Evolutionary conservation across 2,888 invertebrate species (phyloP).

Genomic region (Camptogramma bilineatum): DNA sequence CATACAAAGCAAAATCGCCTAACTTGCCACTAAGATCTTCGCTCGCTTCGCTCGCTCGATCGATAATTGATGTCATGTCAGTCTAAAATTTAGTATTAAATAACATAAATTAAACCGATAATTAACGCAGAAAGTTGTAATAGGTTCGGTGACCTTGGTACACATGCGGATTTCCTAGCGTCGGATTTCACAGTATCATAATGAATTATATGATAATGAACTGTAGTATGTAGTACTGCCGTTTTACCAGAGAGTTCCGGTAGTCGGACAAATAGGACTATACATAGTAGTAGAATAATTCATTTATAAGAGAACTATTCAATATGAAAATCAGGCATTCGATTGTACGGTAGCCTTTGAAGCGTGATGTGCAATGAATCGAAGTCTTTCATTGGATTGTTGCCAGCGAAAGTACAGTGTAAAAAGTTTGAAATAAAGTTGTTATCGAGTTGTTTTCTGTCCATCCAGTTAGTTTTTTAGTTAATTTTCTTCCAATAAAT

Average conservation of each 20-base stretch:
- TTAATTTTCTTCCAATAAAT: neutral
- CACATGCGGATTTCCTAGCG: conserved; percentile 28
- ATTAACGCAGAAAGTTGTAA: neutral
- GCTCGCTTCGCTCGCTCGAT: no score
- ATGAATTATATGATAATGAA: conserved; percentile 27
- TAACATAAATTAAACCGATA: neutral
- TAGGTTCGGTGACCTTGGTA: conserved; percentile 7
- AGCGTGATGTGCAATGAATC: conserved; percentile 38
- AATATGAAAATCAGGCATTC: conserved; percentile 41
- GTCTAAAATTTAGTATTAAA: neutral
- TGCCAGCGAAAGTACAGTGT: conserved; percentile 46
- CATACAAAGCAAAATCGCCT: no score
- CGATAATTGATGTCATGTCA: neutral
- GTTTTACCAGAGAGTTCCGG: conserved; percentile 31
- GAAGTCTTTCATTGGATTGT: conserved; percentile 41
- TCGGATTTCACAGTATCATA: conserved; percentile 15
- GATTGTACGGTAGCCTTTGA: conserved; percentile 44
- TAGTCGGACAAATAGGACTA: conserved; percentile 24
- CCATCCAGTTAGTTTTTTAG: neutral
- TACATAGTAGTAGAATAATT: conserved; percentile 20
- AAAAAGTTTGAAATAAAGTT: conserved; percentile 21
- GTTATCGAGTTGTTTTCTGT: conserved; percentile 1
- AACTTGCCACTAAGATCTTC: no score
- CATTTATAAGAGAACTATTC: conserved; percentile 32
- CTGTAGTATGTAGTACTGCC: conserved; percentile 15